Conservation (phyloP, 2,113 vertebrate species). For the Psammodynastes pulverulentus region DNA sequence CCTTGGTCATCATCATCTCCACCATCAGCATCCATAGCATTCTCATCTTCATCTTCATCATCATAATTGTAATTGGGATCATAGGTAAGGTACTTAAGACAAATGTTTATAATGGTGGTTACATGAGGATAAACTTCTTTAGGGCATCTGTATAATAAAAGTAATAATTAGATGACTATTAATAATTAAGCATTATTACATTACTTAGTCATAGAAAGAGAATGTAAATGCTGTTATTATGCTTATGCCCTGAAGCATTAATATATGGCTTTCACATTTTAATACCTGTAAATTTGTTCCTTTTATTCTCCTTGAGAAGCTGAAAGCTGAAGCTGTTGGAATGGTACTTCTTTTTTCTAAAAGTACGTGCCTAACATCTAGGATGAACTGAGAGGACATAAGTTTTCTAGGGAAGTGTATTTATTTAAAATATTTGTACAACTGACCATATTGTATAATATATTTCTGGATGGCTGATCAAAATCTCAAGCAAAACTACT, state of each 20-base stretch:
- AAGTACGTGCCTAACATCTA: neutral
- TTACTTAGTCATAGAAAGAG: neutral
- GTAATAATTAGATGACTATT: conserved; percentile 26
- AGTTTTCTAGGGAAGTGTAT: neutral
- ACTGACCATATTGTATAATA: neutral
- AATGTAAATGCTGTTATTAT: neutral
- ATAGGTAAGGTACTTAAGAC: conserved; percentile 97
- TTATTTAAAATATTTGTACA: neutral
- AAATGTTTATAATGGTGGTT: conserved; percentile 95
- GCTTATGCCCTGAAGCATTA: neutral
- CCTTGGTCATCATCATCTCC: conserved; percentile 98
- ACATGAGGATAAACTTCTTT: conserved; percentile 99
- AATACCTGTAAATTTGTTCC: neutral
- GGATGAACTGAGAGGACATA: neutral
- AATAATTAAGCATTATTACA: conserved; percentile 10
- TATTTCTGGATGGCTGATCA: neutral
- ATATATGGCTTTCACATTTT: neutral
- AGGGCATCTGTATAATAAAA: conserved; percentile 82
- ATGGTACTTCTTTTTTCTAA: neutral
- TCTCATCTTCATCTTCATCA: conserved; percentile 98
- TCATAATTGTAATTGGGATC: conserved; percentile 99
- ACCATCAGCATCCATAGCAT: conserved; percentile 96
- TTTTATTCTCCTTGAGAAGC: neutral
- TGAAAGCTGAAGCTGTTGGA: neutral
- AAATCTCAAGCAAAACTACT: neutral